Percentiles rank a stretch among this genome's conserved stretches.
Evolutionary conservation across 2,888 invertebrate species (phyloP).

Genomic region (Drosophila sordidapex): DNA sequence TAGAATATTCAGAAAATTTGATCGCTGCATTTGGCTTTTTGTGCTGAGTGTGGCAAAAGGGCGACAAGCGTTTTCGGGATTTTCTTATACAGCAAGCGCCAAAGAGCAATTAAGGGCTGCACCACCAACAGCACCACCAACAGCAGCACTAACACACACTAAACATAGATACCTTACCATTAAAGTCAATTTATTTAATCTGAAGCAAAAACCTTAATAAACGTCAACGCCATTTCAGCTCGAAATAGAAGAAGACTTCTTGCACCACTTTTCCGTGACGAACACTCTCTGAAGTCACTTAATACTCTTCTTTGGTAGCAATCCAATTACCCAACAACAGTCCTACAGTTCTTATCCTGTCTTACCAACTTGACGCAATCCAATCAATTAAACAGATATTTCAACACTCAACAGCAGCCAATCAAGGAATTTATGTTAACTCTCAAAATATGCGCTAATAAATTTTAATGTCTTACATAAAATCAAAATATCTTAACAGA

Average conservation of each 20-base stretch:
- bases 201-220: background rate
- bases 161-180: background rate
- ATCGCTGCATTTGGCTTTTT: conserved; percentile 15
- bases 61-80: background rate
- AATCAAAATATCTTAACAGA: background rate
- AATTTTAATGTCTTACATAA: background rate
- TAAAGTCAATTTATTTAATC: background rate
- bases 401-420: background rate
- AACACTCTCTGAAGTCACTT: background rate
- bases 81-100: conserved; percentile 15
- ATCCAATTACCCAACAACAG: background rate
- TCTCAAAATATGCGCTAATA: background rate
- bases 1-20: conserved; percentile 24
- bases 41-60: background rate
- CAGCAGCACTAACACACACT: too few species aligned
- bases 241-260: background rate
- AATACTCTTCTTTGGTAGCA: background rate
- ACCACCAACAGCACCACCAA: background rate
- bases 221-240: background rate
- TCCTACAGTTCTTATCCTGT: background rate
- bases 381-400: background rate
- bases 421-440: background rate
- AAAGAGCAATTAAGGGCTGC: conserved; percentile 44
- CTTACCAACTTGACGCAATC: background rate
- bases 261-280: background rate